Percentiles rank a stretch among this genome's conserved stretches.
Evolutionary conservation across 2,888 invertebrate genomes (phyloP).

Genomic region (Ophioninae sp.): DNA sequence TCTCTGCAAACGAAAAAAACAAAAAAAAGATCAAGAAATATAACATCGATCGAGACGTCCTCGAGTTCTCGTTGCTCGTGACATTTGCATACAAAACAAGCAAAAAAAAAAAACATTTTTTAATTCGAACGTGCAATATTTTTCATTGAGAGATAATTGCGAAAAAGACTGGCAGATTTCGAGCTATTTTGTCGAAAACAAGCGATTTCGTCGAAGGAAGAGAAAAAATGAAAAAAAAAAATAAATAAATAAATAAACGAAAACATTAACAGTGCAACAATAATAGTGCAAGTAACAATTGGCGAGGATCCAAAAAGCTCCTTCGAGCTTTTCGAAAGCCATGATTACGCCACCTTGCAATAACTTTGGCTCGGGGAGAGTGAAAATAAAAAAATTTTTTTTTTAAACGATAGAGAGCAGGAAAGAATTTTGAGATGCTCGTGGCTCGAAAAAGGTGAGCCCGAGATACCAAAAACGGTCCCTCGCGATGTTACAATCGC

Average conservation of each 20-base stretch:
- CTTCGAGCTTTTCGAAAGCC: conserved; percentile 49
- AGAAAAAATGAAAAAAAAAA: too few species aligned
- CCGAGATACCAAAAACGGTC: conserved; percentile 48
- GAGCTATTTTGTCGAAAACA: too few species aligned
- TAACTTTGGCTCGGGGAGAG: conserved; percentile 28
- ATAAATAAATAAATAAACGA: too few species aligned
- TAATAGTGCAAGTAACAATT: conserved; percentile 21
- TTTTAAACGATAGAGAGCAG: conserved; percentile 15
- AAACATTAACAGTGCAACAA: too few species aligned
- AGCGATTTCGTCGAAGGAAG: too few species aligned
- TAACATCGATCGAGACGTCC: conserved; percentile 47
- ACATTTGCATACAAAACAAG: neutral
- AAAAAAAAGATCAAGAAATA: conserved; percentile 42
- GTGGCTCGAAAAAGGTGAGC: conserved; percentile 51
- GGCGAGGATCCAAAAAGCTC: conserved; percentile 53
- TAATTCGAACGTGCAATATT: too few species aligned
- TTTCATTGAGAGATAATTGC: too few species aligned
- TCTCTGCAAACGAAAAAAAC: conserved; percentile 63
- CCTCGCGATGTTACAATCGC: conserved; percentile 57
- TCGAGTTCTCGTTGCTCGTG: conserved; percentile 23
- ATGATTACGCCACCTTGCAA: conserved; percentile 40
- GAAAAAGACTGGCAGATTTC: too few species aligned
- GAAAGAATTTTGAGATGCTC: conserved; percentile 47
- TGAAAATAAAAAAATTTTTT: conserved; percentile 7
- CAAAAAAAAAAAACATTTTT: too few species aligned